Percentiles rank a stretch among this genome's conserved stretches.
Evolutionary conservation across 2,888 invertebrate genomes (phyloP).

Genomic region (Amphipyra tragopoginis): DNA sequence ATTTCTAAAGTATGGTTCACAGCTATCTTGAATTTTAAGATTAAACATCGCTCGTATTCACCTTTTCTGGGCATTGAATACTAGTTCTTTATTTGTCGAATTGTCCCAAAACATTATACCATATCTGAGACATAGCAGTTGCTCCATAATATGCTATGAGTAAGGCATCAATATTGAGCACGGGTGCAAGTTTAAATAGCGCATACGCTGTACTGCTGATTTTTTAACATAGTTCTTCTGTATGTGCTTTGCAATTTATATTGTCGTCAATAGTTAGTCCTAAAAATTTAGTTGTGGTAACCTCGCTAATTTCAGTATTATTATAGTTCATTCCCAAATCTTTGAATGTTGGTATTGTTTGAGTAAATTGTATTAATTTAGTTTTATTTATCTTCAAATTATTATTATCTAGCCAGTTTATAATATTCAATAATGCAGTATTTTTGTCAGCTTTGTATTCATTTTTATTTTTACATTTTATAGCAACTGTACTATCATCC

Average conservation of each 20-base stretch:
- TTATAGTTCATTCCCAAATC: conserved; percentile 6
- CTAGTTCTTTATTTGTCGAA: no score
- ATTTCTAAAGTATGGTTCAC: no score
- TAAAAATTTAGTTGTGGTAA: no score
- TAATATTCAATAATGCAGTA: conserved; percentile 1
- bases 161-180: conserved; percentile 3
- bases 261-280: no score
- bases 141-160: conserved; percentile 3
- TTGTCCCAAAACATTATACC: no score
- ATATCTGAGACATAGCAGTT: not conserved
- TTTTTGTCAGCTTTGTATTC: not conserved
- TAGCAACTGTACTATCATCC: no score
- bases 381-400: conserved; percentile 5
- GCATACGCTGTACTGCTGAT: no score
- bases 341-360: not conserved
- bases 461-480: no score
- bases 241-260: no score
- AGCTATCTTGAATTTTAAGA: no score
- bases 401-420: conserved; percentile 3
- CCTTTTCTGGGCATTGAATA: conserved; percentile 6
- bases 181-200: not conserved
- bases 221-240: no score
- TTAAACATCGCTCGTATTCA: conserved; percentile 4
- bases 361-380: conserved; percentile 8
- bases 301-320: not conserved